Percentiles rank a stretch among this genome's conserved stretches.
Evolutionary conservation across 2,113 vertebrate species (phyloP).

Genomic region (Oxygymnocypris stewartii): DNA sequence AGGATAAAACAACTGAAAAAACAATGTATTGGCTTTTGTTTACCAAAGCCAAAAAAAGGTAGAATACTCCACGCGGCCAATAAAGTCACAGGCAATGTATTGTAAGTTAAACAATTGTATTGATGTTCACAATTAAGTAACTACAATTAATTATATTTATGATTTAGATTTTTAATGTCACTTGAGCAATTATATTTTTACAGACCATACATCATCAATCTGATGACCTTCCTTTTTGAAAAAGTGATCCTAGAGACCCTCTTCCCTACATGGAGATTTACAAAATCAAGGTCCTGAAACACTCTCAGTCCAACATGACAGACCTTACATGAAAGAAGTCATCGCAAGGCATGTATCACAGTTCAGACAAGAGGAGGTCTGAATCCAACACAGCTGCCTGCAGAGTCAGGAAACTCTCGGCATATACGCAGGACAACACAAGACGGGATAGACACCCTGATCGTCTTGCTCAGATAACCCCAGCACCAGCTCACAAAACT

Average conservation of each 20-base stretch:
- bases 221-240: no score
- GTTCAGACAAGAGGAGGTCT: background rate
- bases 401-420: background rate
- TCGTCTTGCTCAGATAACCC: background rate
- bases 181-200: no score
- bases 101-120: background rate
- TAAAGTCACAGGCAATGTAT: background rate
- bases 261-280: no score
- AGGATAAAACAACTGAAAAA: background rate
- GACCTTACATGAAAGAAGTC: no score
- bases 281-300: no score
- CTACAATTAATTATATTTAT: background rate
- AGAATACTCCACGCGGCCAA: background rate
- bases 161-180: no score
- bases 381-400: background rate
- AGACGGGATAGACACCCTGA: background rate
- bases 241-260: no score
- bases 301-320: no score
- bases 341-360: no score
- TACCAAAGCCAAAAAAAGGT: conserved; percentile 1
- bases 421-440: background rate
- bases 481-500: background rate
- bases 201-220: no score
- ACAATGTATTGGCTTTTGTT: background rate
- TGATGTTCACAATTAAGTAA: background rate